Conservation (phyloP, 2,888 invertebrate species). For the Allygus modestus region DNA sequence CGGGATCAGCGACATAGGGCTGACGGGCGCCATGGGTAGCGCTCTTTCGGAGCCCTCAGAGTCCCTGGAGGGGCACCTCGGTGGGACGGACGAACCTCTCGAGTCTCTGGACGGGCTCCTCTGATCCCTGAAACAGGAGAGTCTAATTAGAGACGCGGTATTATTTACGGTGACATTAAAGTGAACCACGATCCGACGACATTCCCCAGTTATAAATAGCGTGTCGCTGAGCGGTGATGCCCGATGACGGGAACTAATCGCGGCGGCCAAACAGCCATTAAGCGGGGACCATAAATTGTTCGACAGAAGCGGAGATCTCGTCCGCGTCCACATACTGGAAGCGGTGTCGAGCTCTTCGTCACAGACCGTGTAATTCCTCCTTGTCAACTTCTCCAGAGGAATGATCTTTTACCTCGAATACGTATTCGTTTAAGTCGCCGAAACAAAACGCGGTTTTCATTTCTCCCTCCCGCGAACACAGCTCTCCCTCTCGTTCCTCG, state of each 20-base stretch:
- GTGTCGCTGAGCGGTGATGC: constrained; percentile 56
- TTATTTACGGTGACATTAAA: constrained; percentile 56
- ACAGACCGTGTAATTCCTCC: constrained; percentile 13
- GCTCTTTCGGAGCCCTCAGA: constrained; percentile 84
- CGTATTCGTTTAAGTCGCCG: constrained; percentile 17
- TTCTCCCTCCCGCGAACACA: background rate
- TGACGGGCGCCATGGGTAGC: constrained; percentile 76
- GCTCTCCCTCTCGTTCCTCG: constrained; percentile 31
- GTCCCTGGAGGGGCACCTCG: constrained; percentile 87
- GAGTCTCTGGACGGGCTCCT: constrained; percentile 89
- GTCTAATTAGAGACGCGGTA: constrained; percentile 44
- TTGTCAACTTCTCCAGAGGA: background rate
- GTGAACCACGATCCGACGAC: constrained; percentile 55
- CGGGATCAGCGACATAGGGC: constrained; percentile 72
- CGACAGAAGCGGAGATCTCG: constrained; percentile 58
- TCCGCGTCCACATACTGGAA: constrained; percentile 37
- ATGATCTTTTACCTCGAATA: constrained; percentile 24
- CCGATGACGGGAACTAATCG: constrained; percentile 59
- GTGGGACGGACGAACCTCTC: constrained; percentile 80
- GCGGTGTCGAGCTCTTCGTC: constrained; percentile 25
- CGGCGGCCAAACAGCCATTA: constrained; percentile 63
- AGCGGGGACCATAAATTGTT: constrained; percentile 62
- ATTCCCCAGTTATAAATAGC: constrained; percentile 61
- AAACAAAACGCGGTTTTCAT: constrained; percentile 32
- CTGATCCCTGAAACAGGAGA: constrained; percentile 80